Evolutionary conservation across 2,888 invertebrate species (phyloP).

Genomic region (Hirtodrosophila trivittata): DNA sequence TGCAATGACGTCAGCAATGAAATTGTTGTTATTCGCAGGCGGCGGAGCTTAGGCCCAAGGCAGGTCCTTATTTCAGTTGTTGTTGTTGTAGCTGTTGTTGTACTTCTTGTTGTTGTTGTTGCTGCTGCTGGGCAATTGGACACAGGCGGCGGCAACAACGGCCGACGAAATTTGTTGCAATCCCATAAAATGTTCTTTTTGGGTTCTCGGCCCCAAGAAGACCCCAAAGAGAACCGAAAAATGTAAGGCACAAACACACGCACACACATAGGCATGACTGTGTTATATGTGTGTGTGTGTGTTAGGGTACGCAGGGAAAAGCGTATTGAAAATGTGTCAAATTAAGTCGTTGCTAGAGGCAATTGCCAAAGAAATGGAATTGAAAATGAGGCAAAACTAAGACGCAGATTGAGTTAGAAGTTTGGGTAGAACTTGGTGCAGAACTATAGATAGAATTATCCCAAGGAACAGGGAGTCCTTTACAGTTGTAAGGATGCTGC

Average conservation of each 20-base stretch:
- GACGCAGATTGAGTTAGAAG: no score
- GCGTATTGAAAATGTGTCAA: slow-evolving; percentile 65
- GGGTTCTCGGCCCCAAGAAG: slow-evolving; percentile 2
- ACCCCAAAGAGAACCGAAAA: slow-evolving; percentile 15
- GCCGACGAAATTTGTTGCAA: slow-evolving; percentile 28
- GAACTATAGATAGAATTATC: no score
- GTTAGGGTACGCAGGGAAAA: neutral
- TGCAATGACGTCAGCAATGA: slow-evolving; percentile 50
- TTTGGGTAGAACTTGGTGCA: no score
- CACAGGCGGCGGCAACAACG: slow-evolving; percentile 43
- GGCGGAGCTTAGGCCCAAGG: slow-evolving; percentile 12
- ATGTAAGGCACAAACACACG: slow-evolving; percentile 22
- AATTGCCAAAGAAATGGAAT: slow-evolving; percentile 1
- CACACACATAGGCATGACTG: slow-evolving; percentile 37
- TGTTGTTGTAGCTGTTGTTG: slow-evolving; percentile 13
- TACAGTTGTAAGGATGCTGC: no score
- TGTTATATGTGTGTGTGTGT: neutral
- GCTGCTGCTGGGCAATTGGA: slow-evolving; percentile 46
- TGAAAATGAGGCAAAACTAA: neutral
- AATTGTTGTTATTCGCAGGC: slow-evolving; percentile 51
- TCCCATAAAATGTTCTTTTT: slow-evolving; percentile 11
- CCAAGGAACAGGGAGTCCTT: no score
- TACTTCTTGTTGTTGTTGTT: slow-evolving; percentile 17
- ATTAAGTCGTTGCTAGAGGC: slow-evolving; percentile 22
- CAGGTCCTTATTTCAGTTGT: slow-evolving; percentile 13